Base-by-base conservation (phyloP, 2,797 vertebrate genomes). In the Hoplostethus mediterraneus region DNA sequence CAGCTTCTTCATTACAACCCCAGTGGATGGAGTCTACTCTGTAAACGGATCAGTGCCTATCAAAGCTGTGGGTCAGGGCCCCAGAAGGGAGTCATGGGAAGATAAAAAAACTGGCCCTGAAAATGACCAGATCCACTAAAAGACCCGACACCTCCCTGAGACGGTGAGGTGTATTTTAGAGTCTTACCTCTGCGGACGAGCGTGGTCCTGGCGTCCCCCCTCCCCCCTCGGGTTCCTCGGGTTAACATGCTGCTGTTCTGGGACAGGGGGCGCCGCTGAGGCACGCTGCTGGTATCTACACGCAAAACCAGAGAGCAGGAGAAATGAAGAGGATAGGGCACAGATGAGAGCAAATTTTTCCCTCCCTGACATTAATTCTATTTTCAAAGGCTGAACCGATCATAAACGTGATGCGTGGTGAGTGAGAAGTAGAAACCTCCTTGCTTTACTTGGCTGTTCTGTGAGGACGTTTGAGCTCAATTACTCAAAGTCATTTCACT, bases 151-250 rank as follows among this genome's bases (percentile, higher is more conserved):
- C 16, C 2, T 16, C 44, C 3, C 1, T 8, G 14, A 31, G 6
- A 38, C 8, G n/a, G 12, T 40, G 7, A n/a, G 6, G 16, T 0
- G 28, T 5, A 13, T 51, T 17, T 47, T 8, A 5, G 7, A 16
- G 47, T 49, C 47, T 73, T 53, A 92, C 92, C 90, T 88, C 87
- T 90, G 72, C 87, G 92, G 75, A 71, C 90, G 64, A 91, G 42
- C 0, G 87, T 30, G 2, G 63, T 83, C 63, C 88, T 53, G 63
- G 64, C 31, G 11, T 89, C 90, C 0, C 65, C 76, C 12, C 88
- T 76, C 1, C 73, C 85, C 61, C 82, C 83, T 73, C 87, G 73
- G 67, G 21, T 1, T 49, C 89, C 91, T 85, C 89, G 76, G 59
- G 63, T 25, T 0, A 77, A 40, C 10, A 80, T 52, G 62, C 49